These are phyloP conservation scores for Myioborus miniatus DNA, from an alignment of 2,797 vertebrate species.

Conservation along the genomic window DNA sequence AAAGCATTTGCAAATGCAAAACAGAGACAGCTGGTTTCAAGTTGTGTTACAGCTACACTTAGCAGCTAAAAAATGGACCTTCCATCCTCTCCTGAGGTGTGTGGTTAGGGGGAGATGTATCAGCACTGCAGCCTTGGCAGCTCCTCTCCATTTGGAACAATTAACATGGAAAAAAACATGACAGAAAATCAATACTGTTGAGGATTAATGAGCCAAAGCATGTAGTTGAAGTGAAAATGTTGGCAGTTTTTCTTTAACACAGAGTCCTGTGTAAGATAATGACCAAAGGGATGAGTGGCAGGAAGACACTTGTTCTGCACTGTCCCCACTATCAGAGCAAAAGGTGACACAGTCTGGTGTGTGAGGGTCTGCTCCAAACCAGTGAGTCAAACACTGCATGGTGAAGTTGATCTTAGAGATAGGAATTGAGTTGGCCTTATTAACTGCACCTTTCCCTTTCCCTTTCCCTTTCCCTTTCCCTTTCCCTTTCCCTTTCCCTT, in stretches of 20 bases:
- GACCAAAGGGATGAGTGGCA: background rate
- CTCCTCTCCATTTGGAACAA: background rate
- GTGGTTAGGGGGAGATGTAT: background rate
- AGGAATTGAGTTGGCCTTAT: background rate
- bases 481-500: no score
- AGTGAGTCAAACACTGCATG: background rate
- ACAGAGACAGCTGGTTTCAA: background rate
- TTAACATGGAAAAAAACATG: background rate
- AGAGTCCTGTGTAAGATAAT: background rate
- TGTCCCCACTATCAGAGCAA: background rate
- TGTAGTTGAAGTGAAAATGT: background rate
- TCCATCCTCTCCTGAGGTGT: background rate
- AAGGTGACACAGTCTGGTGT: background rate
- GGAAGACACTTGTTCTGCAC: background rate
- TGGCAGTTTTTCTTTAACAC: background rate
- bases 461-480: no score
- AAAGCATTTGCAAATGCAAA: background rate
- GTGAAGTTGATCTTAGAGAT: background rate
- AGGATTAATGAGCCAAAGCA: background rate
- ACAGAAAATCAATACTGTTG: conserved; percentile 26
- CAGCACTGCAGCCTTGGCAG: background rate
- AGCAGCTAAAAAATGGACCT: background rate
- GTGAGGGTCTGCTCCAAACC: background rate
- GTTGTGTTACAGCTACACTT: background rate
- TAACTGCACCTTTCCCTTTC: background rate